A percentile compares a stretch with the other conserved stretches of the same genome.
Conservation (phyloP, 2,888 invertebrate species). For the Pristionchus mayeri region DNA sequence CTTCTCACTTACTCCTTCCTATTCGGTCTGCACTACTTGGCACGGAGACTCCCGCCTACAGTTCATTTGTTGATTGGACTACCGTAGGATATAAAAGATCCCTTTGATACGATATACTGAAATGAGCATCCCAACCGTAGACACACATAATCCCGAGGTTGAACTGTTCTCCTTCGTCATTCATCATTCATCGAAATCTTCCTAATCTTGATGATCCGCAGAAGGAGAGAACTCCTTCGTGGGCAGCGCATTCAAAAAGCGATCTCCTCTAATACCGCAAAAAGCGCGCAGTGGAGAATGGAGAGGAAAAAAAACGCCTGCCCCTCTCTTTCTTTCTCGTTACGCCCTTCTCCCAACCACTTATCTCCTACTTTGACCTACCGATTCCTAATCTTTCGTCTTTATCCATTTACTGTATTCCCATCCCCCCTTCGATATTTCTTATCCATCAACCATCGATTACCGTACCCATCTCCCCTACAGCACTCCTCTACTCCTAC, state of each 20-base stretch:
- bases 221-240: background rate
- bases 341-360: background rate
- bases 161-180: too few relatives aligned
- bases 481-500: background rate
- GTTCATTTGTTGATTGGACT: background rate
- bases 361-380: background rate
- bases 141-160: too few relatives aligned
- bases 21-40: background rate
- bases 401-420: background rate
- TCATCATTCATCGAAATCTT: background rate
- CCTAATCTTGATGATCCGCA: background rate
- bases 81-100: too few relatives aligned
- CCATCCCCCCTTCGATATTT: too few relatives aligned
- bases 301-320: background rate
- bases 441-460: background rate
- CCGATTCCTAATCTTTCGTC: background rate
- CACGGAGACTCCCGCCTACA: conserved; percentile 17
- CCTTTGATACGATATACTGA: too few relatives aligned
- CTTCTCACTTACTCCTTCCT: conserved; percentile 1
- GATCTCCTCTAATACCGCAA: conserved; percentile 23
- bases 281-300: background rate
- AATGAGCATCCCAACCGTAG: too few relatives aligned
- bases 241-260: background rate
- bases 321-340: conserved; percentile 6
- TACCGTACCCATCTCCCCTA: background rate